Percentiles rank a stretch among this genome's conserved stretches.
Evolutionary conservation across 2,113 vertebrate genomes (phyloP).

Genomic region (Scatophagus argus): DNA sequence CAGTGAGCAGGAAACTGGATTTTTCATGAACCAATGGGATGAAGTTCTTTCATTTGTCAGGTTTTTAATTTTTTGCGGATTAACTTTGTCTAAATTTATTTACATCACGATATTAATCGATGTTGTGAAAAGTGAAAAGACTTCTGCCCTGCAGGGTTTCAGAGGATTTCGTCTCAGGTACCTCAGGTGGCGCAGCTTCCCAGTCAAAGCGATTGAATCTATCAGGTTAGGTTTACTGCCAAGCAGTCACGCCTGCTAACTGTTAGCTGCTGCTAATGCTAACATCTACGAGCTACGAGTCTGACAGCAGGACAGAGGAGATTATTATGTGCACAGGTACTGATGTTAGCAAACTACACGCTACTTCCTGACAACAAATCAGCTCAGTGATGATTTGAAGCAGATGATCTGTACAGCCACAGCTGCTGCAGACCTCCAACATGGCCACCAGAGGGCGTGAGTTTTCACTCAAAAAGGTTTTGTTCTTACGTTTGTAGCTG

Average conservation of each 20-base stretch:
- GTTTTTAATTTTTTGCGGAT: not conserved
- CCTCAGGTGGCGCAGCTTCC: no score
- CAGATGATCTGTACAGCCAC: not conserved
- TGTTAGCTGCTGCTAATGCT: constrained; percentile 14
- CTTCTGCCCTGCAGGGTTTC: no score
- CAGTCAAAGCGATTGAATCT: no score
- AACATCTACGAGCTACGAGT: not conserved
- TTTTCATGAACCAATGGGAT: no score
- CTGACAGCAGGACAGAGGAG: not conserved
- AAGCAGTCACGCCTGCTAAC: no score
- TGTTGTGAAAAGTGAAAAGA: no score
- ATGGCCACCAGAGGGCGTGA: not conserved
- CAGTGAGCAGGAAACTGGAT: no score
- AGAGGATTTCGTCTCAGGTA: no score
- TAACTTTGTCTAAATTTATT: no score
- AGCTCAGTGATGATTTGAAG: not conserved
- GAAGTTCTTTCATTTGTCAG: not conserved
- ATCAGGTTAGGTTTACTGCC: no score
- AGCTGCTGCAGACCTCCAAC: not conserved
- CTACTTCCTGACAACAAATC: not conserved
- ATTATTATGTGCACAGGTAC: not conserved
- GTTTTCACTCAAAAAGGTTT: no score
- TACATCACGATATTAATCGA: no score
- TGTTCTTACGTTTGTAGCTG: not conserved
- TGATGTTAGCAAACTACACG: not conserved